Base-by-base conservation (phyloP, 2,797 vertebrate genomes). In the Antrozous pallidus region DNA sequence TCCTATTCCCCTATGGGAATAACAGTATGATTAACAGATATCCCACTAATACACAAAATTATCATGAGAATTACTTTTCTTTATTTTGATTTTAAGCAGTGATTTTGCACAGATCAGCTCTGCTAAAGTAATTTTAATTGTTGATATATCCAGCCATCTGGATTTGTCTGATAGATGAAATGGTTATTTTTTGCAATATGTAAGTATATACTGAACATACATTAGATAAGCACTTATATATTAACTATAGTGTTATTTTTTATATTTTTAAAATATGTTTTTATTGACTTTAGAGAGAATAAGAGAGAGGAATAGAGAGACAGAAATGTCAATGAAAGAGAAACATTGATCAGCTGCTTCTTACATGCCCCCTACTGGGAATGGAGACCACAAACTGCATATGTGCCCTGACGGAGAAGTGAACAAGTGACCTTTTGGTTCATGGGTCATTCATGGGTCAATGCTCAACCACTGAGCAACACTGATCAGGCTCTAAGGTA, bases 11-110 rank as follows among this genome's bases (percentile, higher is more conserved):
- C 36, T 49, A 79, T 79, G 18, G 12, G 22, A 78, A 95, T 77
- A 40, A 69, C 73, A 70, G 85, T 81, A 77, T 77, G 54, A 92
- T 69, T 78, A 58, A 67, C 56, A 67, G 84, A 74, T 87, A 83
- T 40, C 51, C 87, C 88, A 49, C 49, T 74, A 49, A 88, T n/a
- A 63, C 18, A 49, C 36, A 82, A 73, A 85, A 28, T 84, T 67
- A 67, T 69, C 22, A 49, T 75, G 20, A 75, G 16, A 70, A 93
- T 54, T 51, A 87, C 24, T 75, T 84, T 69, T 45, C 63, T 81
- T 84, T 31, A 38, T 54, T 71, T 83, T 71, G 24, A 81, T 90
- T 90, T 90, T 75, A 75, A 86, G 81, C 42, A 70, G 42, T 38
- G 40, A 42, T 17, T 90, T 24, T 33, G 82, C 63, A 69, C 61